Base-by-base conservation (phyloP, 2,797 vertebrate species). In the Rhadinocentrus ornatus region DNA sequence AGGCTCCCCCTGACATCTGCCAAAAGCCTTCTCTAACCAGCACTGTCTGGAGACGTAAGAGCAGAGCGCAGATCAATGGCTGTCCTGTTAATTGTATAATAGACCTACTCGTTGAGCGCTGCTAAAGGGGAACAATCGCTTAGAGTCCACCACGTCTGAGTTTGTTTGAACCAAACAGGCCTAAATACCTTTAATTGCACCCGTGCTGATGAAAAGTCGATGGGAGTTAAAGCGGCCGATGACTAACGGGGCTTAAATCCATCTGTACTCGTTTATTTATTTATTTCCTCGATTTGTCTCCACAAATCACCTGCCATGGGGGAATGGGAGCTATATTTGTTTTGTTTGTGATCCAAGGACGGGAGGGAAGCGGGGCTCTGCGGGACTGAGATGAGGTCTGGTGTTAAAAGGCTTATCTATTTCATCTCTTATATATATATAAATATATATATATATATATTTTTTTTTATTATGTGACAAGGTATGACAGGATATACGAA, bases 101-200 rank as follows among this genome's bases (percentile, higher is more conserved):
- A 90, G 81, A 88, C 88, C 89, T 88, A 86, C 90, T 89, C 84
- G 90, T 89, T 88, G 89, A 84, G 81, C 78, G 53, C 84, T 81
- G 75, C 87, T 91, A 82, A 85, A 87, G 86, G 84, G 86, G 87
- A 84, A 87, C 84, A 90, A 86, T 89, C 85, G 88, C 91, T 89
- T 86, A 88, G 80, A 77, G 80, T 90, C 84, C 35, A 87, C 76
- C 83, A 86, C 90, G 91, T 93, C 89, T 91, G 91, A 93, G 93
- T 95, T 93, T 94, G 94, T 96, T 94, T 93, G 88, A 91, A 93
- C 92, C 94, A 95, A 95, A 95, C 95, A 82, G 83, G 82, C 81
- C 91, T 91, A 95, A 96, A 96, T 96, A 95, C 94, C 93, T 96
- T 96, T 95, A 96, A 97, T 96, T 96, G 95, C 93, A 93, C 93